Evolutionary conservation across 1,140 invertebrate genomes (phyloP).

Genomic region (Lamellibrachia luymesi): DNA sequence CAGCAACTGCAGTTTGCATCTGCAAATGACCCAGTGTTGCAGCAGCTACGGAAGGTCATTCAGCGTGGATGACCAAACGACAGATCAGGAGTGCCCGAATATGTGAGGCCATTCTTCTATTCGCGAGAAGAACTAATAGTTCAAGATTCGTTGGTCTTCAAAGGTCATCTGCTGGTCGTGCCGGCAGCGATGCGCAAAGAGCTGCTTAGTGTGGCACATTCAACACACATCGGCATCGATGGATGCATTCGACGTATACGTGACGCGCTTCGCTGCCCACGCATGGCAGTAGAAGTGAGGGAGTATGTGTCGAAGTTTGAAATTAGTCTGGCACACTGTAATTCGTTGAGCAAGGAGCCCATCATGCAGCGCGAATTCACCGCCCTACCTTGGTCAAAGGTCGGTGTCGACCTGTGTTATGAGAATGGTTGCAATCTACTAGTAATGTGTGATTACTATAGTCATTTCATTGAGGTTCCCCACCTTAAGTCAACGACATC

Average conservation of each 20-base stretch:
- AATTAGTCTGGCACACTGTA: background rate
- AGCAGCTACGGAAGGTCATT: too few relatives aligned
- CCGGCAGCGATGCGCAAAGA: too few relatives aligned
- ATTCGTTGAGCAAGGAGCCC: slow-evolving; percentile 14
- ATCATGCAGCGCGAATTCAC: background rate
- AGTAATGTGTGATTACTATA: slow-evolving; percentile 8
- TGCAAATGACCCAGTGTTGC: too few relatives aligned
- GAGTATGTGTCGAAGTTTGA: background rate
- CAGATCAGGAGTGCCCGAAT: too few relatives aligned
- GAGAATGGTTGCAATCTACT: background rate
- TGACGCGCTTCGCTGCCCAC: background rate
- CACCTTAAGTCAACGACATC: too few relatives aligned
- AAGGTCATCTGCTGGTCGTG: too few relatives aligned
- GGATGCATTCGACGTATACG: background rate
- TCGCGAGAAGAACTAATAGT: too few relatives aligned
- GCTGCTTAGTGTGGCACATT: too few relatives aligned
- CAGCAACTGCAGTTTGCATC: too few relatives aligned
- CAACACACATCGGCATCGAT: background rate
- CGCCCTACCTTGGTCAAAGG: slow-evolving; percentile 15
- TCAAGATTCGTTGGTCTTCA: too few relatives aligned
- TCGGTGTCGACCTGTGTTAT: slow-evolving; percentile 17
- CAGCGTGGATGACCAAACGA: too few relatives aligned
- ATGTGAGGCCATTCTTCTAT: too few relatives aligned
- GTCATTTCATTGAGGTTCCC: background rate
- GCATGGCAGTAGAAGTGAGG: background rate